These are phyloP conservation scores for Spinus olivaceus DNA, from an alignment of 2,797 vertebrate species.

Conservation along the genomic window DNA sequence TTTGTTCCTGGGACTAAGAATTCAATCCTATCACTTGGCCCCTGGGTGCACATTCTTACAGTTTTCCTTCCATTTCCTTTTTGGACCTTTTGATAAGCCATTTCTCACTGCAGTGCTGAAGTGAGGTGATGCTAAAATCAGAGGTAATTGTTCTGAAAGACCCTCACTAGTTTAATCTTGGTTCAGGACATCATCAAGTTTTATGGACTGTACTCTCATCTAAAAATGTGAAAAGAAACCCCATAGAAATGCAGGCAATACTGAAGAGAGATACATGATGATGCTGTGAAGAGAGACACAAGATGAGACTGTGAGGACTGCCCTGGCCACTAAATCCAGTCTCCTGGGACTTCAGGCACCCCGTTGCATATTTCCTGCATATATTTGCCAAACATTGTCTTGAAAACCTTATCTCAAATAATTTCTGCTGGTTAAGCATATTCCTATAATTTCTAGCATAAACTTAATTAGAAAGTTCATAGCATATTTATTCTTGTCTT, in stretches of 20 bases:
- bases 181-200: not conserved
- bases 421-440: not conserved
- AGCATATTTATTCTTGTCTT: not conserved
- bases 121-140: not conserved
- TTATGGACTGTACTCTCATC: not conserved
- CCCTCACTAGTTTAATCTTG: not conserved
- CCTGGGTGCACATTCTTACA: not conserved
- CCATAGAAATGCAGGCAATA: not conserved
- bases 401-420: not conserved
- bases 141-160: not conserved
- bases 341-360: not conserved
- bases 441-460: not conserved
- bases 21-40: not conserved
- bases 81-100: not conserved
- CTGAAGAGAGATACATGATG: not conserved
- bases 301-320: not conserved
- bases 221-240: not conserved
- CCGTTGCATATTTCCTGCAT: not conserved
- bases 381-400: not conserved
- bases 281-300: not conserved
- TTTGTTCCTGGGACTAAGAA: not conserved
- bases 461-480: not conserved
- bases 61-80: not conserved
- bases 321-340: not conserved
- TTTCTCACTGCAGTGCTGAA: not conserved